phyloP scores from a whole-genome alignment of 2,113 vertebrate species.

The Lepisosteus oculatus region DNA sequence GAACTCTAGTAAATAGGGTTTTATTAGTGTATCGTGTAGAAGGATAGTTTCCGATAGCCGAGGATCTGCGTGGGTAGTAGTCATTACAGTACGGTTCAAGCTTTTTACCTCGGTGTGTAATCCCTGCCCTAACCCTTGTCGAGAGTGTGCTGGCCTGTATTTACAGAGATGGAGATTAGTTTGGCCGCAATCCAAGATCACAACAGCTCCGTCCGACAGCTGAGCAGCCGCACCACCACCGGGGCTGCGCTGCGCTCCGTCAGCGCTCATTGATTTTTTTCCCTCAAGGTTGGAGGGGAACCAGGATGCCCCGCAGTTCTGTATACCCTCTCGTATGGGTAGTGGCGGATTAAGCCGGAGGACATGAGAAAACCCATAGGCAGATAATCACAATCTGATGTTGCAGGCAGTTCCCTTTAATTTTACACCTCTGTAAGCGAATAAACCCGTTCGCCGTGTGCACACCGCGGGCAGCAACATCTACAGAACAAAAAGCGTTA shows the following conservation, averaged over 20 bases:
- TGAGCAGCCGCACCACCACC: neutral
- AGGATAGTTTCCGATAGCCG: neutral
- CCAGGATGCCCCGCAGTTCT: neutral
- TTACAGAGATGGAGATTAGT: constrained; percentile 12
- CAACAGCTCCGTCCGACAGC: neutral
- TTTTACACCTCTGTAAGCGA: neutral
- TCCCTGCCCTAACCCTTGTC: constrained; percentile 1
- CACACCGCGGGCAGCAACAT: neutral
- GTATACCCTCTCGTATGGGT: neutral
- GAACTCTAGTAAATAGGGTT: neutral
- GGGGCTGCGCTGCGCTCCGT: neutral
- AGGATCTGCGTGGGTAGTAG: neutral
- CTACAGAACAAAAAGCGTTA: neutral
- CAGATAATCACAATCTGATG: neutral
- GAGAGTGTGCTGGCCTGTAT: neutral
- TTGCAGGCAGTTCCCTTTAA: constrained; percentile 1
- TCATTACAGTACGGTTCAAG: neutral
- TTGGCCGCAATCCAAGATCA: neutral
- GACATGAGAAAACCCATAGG: neutral
- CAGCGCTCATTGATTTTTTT: neutral
- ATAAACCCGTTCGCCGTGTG: neutral
- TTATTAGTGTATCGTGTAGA: neutral
- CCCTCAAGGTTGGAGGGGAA: neutral
- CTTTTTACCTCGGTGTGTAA: constrained; percentile 10
- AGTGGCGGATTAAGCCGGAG: neutral